Evolutionary conservation across 2,113 vertebrate species (phyloP).

Genomic region (Theropithecus gelada): DNA sequence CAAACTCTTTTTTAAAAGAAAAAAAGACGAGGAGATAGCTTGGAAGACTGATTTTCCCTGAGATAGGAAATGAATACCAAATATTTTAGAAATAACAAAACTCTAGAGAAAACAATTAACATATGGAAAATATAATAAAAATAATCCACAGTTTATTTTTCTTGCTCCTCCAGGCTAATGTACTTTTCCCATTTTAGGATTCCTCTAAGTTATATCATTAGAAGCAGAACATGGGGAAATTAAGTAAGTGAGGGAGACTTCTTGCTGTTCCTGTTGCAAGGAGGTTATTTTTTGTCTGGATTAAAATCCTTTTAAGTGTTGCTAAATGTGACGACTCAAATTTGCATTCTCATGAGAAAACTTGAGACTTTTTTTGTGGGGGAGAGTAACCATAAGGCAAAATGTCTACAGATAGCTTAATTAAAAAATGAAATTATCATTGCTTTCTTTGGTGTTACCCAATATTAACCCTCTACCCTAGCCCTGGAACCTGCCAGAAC

Average conservation of each 20-base stretch:
- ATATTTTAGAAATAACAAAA: neutral
- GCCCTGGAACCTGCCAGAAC: neutral
- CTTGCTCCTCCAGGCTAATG: neutral
- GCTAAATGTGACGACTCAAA: neutral
- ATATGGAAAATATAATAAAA: neutral
- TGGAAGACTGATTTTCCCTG: neutral
- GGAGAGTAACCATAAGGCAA: neutral
- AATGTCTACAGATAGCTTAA: neutral
- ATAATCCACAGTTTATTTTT: neutral
- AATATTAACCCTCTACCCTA: neutral
- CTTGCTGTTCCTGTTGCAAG: neutral
- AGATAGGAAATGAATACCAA: neutral
- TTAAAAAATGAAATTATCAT: neutral
- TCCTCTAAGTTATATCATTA: neutral
- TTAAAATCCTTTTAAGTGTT: neutral
- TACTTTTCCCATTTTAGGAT: neutral
- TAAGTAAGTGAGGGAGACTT: neutral
- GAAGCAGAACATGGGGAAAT: neutral
- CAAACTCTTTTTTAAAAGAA: neutral
- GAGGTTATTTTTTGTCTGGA: neutral
- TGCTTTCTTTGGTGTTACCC: neutral
- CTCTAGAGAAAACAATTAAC: neutral
- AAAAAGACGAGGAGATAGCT: neutral
- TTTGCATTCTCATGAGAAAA: neutral
- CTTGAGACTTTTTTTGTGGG: neutral